Evolutionary conservation across 2,113 vertebrate species (phyloP).

Genomic region (Scytalopus superciliaris): DNA sequence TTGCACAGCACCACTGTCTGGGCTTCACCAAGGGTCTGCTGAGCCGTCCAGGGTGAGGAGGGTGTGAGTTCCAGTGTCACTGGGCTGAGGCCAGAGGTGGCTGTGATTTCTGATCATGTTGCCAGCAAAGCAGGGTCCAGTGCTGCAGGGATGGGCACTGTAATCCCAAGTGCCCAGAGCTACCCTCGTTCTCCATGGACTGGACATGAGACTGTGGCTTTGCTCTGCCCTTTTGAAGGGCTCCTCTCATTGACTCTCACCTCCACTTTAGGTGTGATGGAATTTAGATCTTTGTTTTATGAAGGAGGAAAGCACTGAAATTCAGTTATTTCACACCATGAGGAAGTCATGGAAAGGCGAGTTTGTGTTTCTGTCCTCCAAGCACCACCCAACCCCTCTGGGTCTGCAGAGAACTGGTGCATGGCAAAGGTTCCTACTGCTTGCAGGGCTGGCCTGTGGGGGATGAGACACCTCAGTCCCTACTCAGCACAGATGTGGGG

Average conservation of each 20-base stretch:
- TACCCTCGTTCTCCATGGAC: rapidly evolving
- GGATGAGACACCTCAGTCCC: rapidly evolving
- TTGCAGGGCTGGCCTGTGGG: neutral
- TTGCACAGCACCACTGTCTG: neutral
- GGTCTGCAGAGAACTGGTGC: neutral
- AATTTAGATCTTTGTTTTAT: neutral
- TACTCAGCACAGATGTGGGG: neutral
- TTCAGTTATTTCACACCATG: neutral
- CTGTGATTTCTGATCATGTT: neutral
- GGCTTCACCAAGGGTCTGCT: neutral
- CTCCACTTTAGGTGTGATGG: neutral
- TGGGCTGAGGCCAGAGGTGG: neutral
- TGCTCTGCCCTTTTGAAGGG: neutral
- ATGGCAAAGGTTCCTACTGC: neutral
- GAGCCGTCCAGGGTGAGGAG: neutral
- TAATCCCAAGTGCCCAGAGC: neutral
- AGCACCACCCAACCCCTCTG: neutral
- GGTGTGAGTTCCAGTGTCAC: neutral
- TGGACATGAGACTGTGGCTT: rapidly evolving
- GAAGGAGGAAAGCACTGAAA: neutral
- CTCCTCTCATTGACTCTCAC: neutral
- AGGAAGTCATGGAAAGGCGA: neutral
- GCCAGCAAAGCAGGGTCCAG: neutral
- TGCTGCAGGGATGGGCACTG: neutral
- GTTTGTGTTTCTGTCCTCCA: rapidly evolving